Percentiles rank a stretch among this genome's conserved stretches.
These are phyloP conservation scores for Lordiphosa andalusiaca DNA, from an alignment of 2,888 invertebrate genomes.

Conservation along the genomic window DNA sequence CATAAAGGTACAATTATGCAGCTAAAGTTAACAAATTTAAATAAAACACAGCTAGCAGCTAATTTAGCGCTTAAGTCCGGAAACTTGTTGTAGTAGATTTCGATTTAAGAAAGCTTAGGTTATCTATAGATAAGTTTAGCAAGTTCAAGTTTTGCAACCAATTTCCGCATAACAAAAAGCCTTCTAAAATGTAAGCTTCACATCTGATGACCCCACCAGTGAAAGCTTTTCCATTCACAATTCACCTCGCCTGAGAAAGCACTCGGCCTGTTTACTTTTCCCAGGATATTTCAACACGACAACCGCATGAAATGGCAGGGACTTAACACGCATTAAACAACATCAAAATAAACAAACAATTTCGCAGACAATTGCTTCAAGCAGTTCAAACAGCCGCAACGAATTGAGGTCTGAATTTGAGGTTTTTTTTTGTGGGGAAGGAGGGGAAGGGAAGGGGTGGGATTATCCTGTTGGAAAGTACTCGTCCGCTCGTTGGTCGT, in stretches of 20 bases:
- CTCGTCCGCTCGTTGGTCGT: conserved; percentile 35
- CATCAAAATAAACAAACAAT: conserved; percentile 73
- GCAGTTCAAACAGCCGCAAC: conserved; percentile 42
- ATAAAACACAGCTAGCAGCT: no score
- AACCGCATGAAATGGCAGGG: conserved; percentile 43
- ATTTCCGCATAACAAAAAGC: conserved; percentile 5
- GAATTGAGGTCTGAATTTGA: conserved; percentile 46
- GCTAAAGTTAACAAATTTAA: no score
- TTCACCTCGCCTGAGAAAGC: conserved; percentile 25
- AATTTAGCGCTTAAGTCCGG: no score
- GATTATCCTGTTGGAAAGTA: conserved; percentile 56
- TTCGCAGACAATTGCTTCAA: conserved; percentile 67
- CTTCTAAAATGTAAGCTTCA: neutral
- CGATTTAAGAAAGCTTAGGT: neutral
- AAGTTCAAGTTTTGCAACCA: conserved; percentile 32
- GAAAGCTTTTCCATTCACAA: conserved; percentile 39
- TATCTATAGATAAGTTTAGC: neutral
- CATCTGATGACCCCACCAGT: neutral
- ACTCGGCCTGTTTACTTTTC: conserved; percentile 56
- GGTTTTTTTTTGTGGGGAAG: conserved; percentile 1
- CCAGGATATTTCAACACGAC: conserved; percentile 52
- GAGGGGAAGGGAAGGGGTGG: conserved; percentile 35
- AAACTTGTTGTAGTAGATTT: neutral
- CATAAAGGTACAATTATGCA: no score
- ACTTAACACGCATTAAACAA: conserved; percentile 64